Base-by-base conservation (phyloP, 2,888 invertebrate genomes). In the Mesodorylaimus sp. region DNA sequence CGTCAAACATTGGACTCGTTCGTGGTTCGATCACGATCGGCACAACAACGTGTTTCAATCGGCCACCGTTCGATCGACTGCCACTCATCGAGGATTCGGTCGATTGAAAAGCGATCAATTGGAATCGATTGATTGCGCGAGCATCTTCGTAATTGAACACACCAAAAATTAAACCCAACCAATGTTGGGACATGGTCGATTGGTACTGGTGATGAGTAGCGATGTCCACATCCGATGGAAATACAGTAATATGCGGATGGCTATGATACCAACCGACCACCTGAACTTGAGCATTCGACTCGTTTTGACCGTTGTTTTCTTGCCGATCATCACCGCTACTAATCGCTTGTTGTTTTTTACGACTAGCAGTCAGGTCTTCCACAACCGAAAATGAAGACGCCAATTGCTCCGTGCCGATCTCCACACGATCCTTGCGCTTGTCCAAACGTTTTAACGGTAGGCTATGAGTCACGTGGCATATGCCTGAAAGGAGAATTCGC, bases 221-320 rank as follows among this genome's bases (percentile, higher is more conserved):
- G 19, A 47, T 23, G 43, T 52, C 52, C 28, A 51, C 50, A 2
- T 24, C 46, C 13, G 47, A 47, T 10, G 52, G 52, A 25, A 41
- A 32, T 24, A 51, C 47, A 2, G 52, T 52, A 27, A 52, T 52
- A 43, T 52, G 52, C 26, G 52, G 52, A 26, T 52, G 52, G 25
- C 25, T 25, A 41, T 52, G 52, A 46, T 52, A 52, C 52, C 52
- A 52, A 50, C 52, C 52, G n/a, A 52, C 43, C 16, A 51, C 43
- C 5, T 21, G 26, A 25, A 50, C n/a, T 41, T 48, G 21, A n/a
- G 21, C 27, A 5, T 5, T 19, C 27, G 10, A n/a, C n/a, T n/a
- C n/a, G n/a, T n/a, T n/a, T n/a, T n/a, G n/a, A n/a, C n/a, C n/a
- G n/a, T n/a, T n/a, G n/a, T n/a, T n/a, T n/a, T n/a, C n/a, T n/a